These are phyloP conservation scores for Diglossa cyanea DNA, from an alignment of 2,797 vertebrate species.

Conservation along the genomic window DNA sequence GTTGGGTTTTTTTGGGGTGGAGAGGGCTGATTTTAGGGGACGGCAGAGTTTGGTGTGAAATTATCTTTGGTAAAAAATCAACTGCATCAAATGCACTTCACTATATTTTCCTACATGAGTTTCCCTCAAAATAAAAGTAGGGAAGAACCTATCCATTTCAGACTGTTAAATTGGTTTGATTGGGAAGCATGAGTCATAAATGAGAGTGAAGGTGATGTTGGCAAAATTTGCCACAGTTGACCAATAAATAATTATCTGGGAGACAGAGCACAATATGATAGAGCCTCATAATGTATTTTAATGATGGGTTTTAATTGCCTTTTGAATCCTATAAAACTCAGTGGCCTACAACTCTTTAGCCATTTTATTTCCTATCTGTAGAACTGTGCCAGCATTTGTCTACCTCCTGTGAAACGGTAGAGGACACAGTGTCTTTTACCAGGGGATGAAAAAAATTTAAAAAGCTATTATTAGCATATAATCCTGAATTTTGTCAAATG, in stretches of 20 bases:
- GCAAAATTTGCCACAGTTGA: constrained; percentile 33
- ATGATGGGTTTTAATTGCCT: constrained; percentile 42
- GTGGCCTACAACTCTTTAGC: not conserved
- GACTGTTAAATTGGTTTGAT: constrained; percentile 19
- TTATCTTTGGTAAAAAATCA: not conserved
- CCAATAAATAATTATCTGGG: constrained; percentile 27
- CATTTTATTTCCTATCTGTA: not conserved
- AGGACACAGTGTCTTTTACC: constrained; percentile 18
- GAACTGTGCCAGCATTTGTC: not conserved
- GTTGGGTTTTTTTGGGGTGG: fast-evolving
- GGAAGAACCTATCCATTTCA: not conserved
- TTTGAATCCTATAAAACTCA: constrained; percentile 46
- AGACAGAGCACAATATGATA: not conserved
- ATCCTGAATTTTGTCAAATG: not conserved
- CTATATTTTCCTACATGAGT: not conserved
- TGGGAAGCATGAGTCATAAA: constrained; percentile 17
- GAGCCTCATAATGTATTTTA: constrained; percentile 28
- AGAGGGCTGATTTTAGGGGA: fast-evolving
- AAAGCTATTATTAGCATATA: not conserved
- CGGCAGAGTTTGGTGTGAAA: not conserved
- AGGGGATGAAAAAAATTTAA: not conserved
- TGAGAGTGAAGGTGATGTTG: constrained; percentile 12
- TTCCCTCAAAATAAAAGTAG: not conserved
- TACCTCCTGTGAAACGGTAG: not conserved
- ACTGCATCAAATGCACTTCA: not conserved